phyloP scores from a whole-genome alignment of 2,797 vertebrate genomes.

The Onychomys arenicola region DNA sequence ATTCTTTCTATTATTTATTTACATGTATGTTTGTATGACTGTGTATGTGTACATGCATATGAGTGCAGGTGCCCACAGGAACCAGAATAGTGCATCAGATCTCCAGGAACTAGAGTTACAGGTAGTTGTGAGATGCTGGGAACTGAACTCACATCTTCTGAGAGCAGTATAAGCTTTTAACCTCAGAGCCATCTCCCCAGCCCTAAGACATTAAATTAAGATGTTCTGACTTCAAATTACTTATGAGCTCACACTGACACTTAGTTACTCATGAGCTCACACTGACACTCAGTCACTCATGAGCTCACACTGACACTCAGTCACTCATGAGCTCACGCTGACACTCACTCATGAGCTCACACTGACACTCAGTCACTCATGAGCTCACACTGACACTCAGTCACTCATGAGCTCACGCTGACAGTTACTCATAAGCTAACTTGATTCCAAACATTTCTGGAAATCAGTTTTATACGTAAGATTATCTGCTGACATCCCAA shows the following conservation, averaged over 20 bases:
- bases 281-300: no score
- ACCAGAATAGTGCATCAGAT: background rate
- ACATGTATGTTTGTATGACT: background rate
- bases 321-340: background rate
- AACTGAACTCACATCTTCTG: background rate
- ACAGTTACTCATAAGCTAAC: background rate
- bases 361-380: background rate
- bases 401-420: background rate
- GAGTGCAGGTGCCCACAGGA: background rate
- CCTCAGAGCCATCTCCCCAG: background rate
- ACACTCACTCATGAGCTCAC: background rate
- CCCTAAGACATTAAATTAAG: background rate
- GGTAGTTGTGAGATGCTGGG: background rate
- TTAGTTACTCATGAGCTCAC: background rate
- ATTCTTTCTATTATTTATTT: background rate
- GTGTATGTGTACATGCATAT: background rate
- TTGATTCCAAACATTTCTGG: slow-evolving; percentile 4
- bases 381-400: background rate
- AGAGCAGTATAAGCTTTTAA: background rate
- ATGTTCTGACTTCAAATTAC: background rate
- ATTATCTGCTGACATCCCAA: background rate
- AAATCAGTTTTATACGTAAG: background rate
- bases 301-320: background rate
- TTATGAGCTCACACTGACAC: background rate
- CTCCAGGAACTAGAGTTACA: background rate